A percentile compares a stretch with the other conserved stretches of the same genome.
phyloP scores from a whole-genome alignment of 2,113 vertebrate species.

The Sylvia atricapilla region DNA sequence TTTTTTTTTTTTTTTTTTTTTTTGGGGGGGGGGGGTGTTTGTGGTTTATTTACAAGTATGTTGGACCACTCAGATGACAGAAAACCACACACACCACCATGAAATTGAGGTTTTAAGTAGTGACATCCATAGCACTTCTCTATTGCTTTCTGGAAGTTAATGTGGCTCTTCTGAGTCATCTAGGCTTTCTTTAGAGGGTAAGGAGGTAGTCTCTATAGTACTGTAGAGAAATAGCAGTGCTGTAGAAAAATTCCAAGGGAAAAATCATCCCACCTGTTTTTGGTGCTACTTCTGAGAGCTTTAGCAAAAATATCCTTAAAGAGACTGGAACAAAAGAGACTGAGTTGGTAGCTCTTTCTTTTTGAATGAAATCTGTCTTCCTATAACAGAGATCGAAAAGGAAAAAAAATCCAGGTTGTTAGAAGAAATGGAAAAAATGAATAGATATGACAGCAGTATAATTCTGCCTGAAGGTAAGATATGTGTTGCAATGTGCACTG shows the following conservation, averaged over 20 bases:
- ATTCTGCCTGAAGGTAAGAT: slow-evolving; percentile 50
- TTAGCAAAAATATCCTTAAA: neutral
- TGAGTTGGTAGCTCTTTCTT: neutral
- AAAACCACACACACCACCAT: neutral
- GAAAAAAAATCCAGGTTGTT: neutral
- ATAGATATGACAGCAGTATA: neutral
- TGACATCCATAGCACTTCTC: neutral
- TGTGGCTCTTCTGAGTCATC: neutral
- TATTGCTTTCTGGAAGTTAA: neutral
- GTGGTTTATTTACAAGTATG: neutral
- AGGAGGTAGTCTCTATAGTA: neutral
- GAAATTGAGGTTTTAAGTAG: neutral
- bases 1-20: neutral
- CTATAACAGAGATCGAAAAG: neutral
- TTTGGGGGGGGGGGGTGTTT: too few species aligned
- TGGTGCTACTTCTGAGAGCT: neutral
- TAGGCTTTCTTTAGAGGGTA: neutral
- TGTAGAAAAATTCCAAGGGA: neutral
- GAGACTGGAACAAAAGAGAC: neutral
- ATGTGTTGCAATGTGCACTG: slow-evolving; percentile 8
- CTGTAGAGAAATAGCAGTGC: neutral
- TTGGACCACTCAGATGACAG: neutral
- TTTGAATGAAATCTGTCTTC: neutral
- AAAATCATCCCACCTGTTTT: neutral
- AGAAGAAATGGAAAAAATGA: neutral